Percentiles rank a stretch among this genome's conserved stretches.
Evolutionary conservation across 2,797 vertebrate genomes (phyloP).

Genomic region (Sphaeramia orbicularis): DNA sequence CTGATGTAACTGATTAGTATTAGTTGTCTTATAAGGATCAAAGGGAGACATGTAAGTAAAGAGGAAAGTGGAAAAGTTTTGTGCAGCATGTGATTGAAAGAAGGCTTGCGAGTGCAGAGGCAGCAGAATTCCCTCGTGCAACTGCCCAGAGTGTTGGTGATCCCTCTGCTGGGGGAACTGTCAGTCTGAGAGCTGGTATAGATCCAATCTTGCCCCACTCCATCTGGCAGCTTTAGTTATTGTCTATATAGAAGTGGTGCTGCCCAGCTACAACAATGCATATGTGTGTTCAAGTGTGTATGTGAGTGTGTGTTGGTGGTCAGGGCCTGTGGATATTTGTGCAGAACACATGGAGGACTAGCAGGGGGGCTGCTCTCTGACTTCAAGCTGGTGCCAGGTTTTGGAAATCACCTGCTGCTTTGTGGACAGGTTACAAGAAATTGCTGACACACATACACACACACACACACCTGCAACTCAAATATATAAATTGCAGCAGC

Average conservation of each 20-base stretch:
- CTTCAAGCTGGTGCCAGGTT: slow-evolving; percentile 61
- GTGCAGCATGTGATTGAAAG: slow-evolving; percentile 21
- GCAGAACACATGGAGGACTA: slow-evolving; percentile 44
- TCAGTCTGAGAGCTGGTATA: slow-evolving; percentile 62
- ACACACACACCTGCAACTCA: slow-evolving; percentile 1
- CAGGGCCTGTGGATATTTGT: slow-evolving; percentile 35
- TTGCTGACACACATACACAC: slow-evolving; percentile 10
- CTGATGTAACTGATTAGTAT: no score
- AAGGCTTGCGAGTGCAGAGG: slow-evolving; percentile 30
- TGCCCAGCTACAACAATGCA: slow-evolving; percentile 29
- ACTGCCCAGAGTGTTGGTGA: slow-evolving; percentile 40
- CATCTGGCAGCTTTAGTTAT: slow-evolving; percentile 58
- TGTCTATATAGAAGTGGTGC: slow-evolving; percentile 42
- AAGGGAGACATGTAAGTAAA: slow-evolving; percentile 3
- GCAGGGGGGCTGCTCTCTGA: slow-evolving; percentile 40
- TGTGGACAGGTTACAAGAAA: slow-evolving; percentile 37
- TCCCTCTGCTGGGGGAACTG: slow-evolving; percentile 63
- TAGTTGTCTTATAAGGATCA: background rate
- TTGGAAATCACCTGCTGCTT: slow-evolving; percentile 67
- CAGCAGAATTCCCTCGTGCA: slow-evolving; percentile 26
- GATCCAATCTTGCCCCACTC: slow-evolving; percentile 54
- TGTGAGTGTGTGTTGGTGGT: slow-evolving; percentile 18
- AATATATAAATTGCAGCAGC: background rate
- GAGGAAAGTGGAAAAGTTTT: slow-evolving; percentile 19
- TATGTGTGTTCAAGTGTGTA: slow-evolving; percentile 24